Base-by-base conservation (phyloP, 1,140 invertebrate genomes). In the Sitophilus oryzae region DNA sequence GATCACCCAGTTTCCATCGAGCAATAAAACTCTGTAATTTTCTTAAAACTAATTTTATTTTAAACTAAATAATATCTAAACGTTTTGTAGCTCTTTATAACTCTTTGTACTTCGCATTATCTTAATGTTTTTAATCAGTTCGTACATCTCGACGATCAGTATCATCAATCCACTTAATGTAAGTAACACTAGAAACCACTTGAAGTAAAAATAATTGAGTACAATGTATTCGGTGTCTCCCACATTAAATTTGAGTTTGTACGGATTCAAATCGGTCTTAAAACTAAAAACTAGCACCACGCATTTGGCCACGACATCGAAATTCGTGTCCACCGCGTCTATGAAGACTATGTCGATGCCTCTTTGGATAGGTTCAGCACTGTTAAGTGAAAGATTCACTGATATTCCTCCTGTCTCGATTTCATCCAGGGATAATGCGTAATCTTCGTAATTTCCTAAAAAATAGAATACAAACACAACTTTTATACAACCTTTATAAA, bases 191-290 rank as follows among this genome's bases (percentile, higher is more conserved):
- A 58, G 36, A 20, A 58, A 58, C 44, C 45, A 48, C 20, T 58
- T 52, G 23, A 58, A 58, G 30, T 58, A 58, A 23, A 34, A 52
- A 22, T 40, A 53, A 23, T 58, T 49, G n/a, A 58, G 25, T 21
- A 58, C 35, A 20, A 58, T 52, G 19, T 58, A 58, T 10, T 58
- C 50, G 2, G 34, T 9, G 9, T 30, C 34, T 22, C 47, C 36
- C 5, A 53, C 22, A 19, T 35, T 52, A 18, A 52, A 53, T 18
- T 19, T 48, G 34, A 52, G 41, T 15, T 41, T 46, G 23, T 47
- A 52, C 19, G 49, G 43, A 21, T 52, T 34, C 4, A 23, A 37
- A 34, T 41, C 23, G 5, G 15, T 2, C 14, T 37, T 40, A 6
- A 22, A 8, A 20, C 40, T 48, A 19, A 47, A 41, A 19, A 58